A percentile compares a stretch with the other conserved stretches of the same genome.
These are phyloP conservation scores for Philopedon plagiatum DNA, from an alignment of 2,888 invertebrate genomes.

Conservation along the genomic window DNA sequence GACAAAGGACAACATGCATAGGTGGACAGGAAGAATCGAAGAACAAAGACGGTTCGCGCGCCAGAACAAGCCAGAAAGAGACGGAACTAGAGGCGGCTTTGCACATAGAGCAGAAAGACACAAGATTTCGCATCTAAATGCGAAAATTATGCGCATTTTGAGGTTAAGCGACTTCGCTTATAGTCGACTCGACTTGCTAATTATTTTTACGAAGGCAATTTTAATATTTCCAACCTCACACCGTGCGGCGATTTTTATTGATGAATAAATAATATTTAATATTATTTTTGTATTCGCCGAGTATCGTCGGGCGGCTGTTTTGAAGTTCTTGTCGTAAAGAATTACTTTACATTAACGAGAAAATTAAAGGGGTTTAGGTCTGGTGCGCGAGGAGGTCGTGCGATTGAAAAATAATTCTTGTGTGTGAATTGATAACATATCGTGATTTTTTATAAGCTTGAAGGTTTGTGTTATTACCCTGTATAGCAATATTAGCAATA, in stretches of 20 bases:
- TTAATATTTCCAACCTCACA: constrained; percentile 51
- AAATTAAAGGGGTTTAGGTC: constrained; percentile 31
- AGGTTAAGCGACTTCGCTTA: constrained; percentile 54
- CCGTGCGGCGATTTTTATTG: constrained; percentile 52
- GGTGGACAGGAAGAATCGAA: constrained; percentile 15
- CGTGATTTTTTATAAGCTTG: too few relatives aligned
- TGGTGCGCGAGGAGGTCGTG: constrained; percentile 31
- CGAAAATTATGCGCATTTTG: constrained; percentile 63
- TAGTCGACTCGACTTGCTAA: constrained; percentile 45
- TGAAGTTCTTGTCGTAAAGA: constrained; percentile 44
- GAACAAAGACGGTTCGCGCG: background rate
- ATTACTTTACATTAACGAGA: constrained; percentile 37
- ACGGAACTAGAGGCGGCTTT: constrained; percentile 55
- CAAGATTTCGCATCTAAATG: constrained; percentile 67
- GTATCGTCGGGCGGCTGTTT: constrained; percentile 43
- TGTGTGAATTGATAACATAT: too few relatives aligned
- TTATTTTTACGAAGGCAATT: constrained; percentile 59
- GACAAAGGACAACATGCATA: constrained; percentile 21
- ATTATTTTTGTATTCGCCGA: constrained; percentile 45
- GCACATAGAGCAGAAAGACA: constrained; percentile 54
- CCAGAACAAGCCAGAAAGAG: background rate
- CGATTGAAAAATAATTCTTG: too few relatives aligned
- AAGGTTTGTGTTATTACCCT: too few relatives aligned
- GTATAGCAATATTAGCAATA: too few relatives aligned
- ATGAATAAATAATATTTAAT: constrained; percentile 50